Conservation (phyloP, 2,888 invertebrate genomes). For the Epinotia nisella region DNA sequence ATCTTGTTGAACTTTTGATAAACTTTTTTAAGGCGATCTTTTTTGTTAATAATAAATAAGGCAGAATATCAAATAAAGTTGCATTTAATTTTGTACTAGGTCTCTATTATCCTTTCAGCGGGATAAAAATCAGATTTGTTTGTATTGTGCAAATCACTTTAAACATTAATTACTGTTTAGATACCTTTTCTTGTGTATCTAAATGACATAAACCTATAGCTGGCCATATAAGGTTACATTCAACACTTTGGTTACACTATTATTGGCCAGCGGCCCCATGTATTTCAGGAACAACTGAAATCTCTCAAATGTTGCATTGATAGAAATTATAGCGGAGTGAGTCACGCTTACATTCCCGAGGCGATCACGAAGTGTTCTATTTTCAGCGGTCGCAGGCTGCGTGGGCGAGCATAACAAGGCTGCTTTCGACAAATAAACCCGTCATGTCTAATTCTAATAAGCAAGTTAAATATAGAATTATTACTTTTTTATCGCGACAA, state of each 20-base stretch:
- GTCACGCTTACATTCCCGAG: slow-evolving; percentile 68
- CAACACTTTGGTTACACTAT: slow-evolving; percentile 31
- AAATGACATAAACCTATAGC: neutral
- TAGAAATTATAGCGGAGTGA: slow-evolving; percentile 73
- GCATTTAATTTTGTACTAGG: no score
- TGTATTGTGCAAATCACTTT: neutral
- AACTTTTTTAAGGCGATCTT: no score
- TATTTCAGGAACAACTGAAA: slow-evolving; percentile 65
- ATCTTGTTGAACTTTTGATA: no score
- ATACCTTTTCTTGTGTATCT: neutral
- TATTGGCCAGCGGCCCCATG: slow-evolving; percentile 34
- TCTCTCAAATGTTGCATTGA: slow-evolving; percentile 70
- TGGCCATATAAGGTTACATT: slow-evolving; percentile 23
- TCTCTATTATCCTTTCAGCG: neutral
- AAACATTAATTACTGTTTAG: neutral
- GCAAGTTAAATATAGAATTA: slow-evolving; percentile 39
- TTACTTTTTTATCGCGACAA: slow-evolving; percentile 49
- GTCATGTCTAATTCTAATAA: slow-evolving; percentile 59
- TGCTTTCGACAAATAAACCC: slow-evolving; percentile 71
- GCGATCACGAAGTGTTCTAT: slow-evolving; percentile 61
- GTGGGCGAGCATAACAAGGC: slow-evolving; percentile 80
- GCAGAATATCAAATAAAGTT: no score
- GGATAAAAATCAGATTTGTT: neutral
- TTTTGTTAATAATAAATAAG: no score
- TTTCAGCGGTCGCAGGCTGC: slow-evolving; percentile 63